phyloP scores from a whole-genome alignment of 1,140 invertebrate species.

The Drosophila nigrodunni region DNA sequence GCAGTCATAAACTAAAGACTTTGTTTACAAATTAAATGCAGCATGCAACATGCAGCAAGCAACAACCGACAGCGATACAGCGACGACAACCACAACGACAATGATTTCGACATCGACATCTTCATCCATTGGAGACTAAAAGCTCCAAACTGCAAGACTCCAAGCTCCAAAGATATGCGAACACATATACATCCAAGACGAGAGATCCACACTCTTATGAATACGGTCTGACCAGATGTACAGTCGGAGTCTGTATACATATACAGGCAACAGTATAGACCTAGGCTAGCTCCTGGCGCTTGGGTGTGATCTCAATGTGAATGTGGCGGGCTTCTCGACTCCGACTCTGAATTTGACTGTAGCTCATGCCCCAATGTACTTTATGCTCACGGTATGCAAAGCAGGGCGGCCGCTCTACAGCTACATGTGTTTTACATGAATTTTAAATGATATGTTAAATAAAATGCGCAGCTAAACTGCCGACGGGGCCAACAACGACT shows the following conservation, averaged over 20 bases:
- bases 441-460: slow-evolving; percentile 84
- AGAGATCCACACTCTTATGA: slow-evolving; percentile 63
- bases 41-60: slow-evolving; percentile 76
- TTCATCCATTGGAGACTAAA: slow-evolving; percentile 48
- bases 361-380: slow-evolving; percentile 51
- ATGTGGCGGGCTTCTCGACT: slow-evolving; percentile 8
- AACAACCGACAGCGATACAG: slow-evolving; percentile 63
- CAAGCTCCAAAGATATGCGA: slow-evolving; percentile 43
- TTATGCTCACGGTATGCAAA: slow-evolving; percentile 81
- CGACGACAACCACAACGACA: slow-evolving; percentile 59
- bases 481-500: slow-evolving; percentile 46
- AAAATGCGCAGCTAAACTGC: slow-evolving; percentile 82
- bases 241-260: slow-evolving; percentile 19
- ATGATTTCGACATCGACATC: slow-evolving; percentile 53
- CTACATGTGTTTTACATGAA: slow-evolving; percentile 84
- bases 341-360: slow-evolving; percentile 6
- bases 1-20: slow-evolving; percentile 83
- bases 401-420: slow-evolving; percentile 56
- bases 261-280: slow-evolving; percentile 1
- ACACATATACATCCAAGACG: slow-evolving; percentile 40
- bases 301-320: slow-evolving; percentile 65
- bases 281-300: slow-evolving; percentile 65
- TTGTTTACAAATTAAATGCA: slow-evolving; percentile 84
- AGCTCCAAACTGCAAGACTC: slow-evolving; percentile 12
- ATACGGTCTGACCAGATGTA: slow-evolving; percentile 52